A percentile compares a stretch with the other conserved stretches of the same genome.
These are phyloP conservation scores for human (Homo sapiens) DNA, from an alignment of 2,113 vertebrate genomes.

Conservation along the genomic window GRCh38 chrX:50059001-50059500, in stretches of 20 bases:
- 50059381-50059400: not conserved
- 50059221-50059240: not conserved
- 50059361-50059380: slow-evolving; percentile 56
- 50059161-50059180: not conserved
- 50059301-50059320: slow-evolving; percentile 12
- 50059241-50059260: not conserved
- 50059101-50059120: not conserved
- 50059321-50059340: slow-evolving; percentile 2
- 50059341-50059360: slow-evolving; percentile 12
- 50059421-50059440: slow-evolving; percentile 35
- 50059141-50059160: not conserved
- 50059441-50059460: not conserved
- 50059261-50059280: slow-evolving; percentile 19
- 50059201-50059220: slow-evolving; percentile 20
- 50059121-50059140: not conserved
- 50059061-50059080: slow-evolving; percentile 40
- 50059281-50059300: slow-evolving; percentile 9
- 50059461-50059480: slow-evolving; percentile 14
- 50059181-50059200: not conserved
- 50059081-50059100: not conserved
- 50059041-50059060: slow-evolving; percentile 17
- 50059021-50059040: not conserved
- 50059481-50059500: slow-evolving; percentile 36
- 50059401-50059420: slow-evolving; percentile 40
- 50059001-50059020: not conserved